Evolutionary conservation across 2,113 vertebrate species (phyloP).

Genomic region (Pseudorasbora parva): DNA sequence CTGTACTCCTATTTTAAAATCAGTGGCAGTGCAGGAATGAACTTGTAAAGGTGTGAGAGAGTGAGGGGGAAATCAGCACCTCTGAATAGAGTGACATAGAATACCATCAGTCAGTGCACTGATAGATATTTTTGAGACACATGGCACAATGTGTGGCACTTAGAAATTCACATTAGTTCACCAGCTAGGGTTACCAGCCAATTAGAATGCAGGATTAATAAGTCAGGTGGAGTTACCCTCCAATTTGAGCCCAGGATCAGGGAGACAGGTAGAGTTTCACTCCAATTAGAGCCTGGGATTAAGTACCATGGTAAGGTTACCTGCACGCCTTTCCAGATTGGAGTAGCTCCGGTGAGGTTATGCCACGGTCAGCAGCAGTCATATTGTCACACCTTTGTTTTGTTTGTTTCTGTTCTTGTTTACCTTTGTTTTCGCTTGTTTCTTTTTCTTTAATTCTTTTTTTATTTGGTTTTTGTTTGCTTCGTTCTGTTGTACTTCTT

Average conservation of each 20-base stretch:
- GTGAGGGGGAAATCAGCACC: slow-evolving; percentile 37
- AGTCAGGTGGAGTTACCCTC: slow-evolving; percentile 61
- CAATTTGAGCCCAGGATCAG: slow-evolving; percentile 62
- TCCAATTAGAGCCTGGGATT: slow-evolving; percentile 69
- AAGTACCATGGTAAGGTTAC: slow-evolving; percentile 68
- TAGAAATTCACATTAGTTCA: slow-evolving; percentile 53
- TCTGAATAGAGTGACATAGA: slow-evolving; percentile 57
- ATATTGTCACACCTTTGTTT: slow-evolving; percentile 38
- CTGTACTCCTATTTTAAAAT: slow-evolving; percentile 39
- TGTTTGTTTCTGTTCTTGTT: neutral
- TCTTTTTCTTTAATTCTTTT: neutral
- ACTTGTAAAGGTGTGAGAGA: slow-evolving; percentile 53
- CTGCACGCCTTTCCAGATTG: slow-evolving; percentile 61
- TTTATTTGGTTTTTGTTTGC: neutral
- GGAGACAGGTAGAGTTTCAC: slow-evolving; percentile 63
- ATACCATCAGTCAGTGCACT: slow-evolving; percentile 47
- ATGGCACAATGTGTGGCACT: slow-evolving; percentile 59
- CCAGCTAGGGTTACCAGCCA: slow-evolving; percentile 57
- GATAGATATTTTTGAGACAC: slow-evolving; percentile 62
- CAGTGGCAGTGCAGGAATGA: slow-evolving; percentile 45
- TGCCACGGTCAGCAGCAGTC: slow-evolving; percentile 60
- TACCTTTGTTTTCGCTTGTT: neutral
- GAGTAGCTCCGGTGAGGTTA: slow-evolving; percentile 60
- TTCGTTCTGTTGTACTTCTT: neutral
- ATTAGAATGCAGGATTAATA: slow-evolving; percentile 66